Conservation (phyloP, 2,113 vertebrate species). For the Rhynchomys soricoides region DNA sequence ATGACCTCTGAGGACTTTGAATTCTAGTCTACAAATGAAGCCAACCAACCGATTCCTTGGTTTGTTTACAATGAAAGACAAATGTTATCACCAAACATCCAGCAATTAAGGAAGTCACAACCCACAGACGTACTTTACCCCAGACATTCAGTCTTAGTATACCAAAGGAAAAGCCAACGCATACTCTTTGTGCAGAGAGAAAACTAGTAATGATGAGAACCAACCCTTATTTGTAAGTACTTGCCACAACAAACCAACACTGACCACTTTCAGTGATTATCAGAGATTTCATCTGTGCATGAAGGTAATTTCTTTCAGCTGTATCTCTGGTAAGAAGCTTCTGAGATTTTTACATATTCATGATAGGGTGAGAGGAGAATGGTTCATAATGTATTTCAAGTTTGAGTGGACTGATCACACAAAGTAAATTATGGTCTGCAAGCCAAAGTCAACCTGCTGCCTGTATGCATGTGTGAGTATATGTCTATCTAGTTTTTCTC, state of each 20-base stretch:
- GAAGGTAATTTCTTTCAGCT: slow-evolving; percentile 23
- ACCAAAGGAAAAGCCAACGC: slow-evolving; percentile 3
- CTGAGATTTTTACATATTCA: neutral
- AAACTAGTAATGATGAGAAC: neutral
- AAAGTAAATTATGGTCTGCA: neutral
- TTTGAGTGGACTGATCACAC: neutral
- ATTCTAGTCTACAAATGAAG: slow-evolving; percentile 45
- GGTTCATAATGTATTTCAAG: neutral
- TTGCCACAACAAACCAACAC: neutral
- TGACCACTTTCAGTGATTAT: neutral
- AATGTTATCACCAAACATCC: slow-evolving; percentile 37
- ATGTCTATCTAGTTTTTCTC: neutral
- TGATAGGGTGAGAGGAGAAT: neutral
- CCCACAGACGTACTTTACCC: neutral
- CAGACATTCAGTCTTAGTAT: neutral
- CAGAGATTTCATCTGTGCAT: slow-evolving; percentile 41
- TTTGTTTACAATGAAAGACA: slow-evolving; percentile 48
- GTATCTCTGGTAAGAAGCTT: neutral
- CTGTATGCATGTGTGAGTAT: neutral
- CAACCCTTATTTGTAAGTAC: slow-evolving; percentile 1
- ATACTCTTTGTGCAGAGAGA: neutral
- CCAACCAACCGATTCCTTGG: slow-evolving; percentile 18
- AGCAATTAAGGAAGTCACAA: slow-evolving; percentile 15
- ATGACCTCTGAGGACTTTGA: slow-evolving; percentile 34
- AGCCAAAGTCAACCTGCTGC: neutral